A percentile compares a stretch with the other conserved stretches of the same genome.
phyloP scores from a whole-genome alignment of 2,888 invertebrate genomes.

The Carcina quercana region DNA sequence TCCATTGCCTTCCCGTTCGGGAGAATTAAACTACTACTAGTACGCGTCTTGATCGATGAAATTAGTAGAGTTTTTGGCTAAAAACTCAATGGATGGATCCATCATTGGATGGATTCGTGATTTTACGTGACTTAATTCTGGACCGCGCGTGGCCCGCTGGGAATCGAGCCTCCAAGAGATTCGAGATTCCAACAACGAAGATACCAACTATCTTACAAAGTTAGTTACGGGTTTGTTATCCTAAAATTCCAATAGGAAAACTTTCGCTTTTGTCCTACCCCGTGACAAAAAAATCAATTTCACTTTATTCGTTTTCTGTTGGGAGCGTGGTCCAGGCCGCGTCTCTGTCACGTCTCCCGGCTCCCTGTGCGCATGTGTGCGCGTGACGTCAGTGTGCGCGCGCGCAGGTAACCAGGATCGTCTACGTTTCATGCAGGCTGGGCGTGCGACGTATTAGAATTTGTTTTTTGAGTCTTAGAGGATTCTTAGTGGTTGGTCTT shows the following conservation, averaged over 20 bases:
- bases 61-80: too few species aligned
- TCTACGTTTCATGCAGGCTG: conserved; percentile 50
- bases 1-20: too few species aligned
- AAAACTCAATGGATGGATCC: too few species aligned
- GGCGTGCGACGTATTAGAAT: conserved; percentile 42
- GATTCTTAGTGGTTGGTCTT: conserved; percentile 50
- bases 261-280: conserved; percentile 13
- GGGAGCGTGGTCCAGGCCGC: conserved; percentile 40
- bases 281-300: conserved; percentile 32
- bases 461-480: conserved; percentile 48
- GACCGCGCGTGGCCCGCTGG: too few species aligned
- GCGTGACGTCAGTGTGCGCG: conserved; percentile 29
- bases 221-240: background rate
- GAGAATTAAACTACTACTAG: too few species aligned
- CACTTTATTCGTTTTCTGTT: conserved; percentile 37
- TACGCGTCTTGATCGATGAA: too few species aligned
- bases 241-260: conserved; percentile 11
- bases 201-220: too few species aligned
- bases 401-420: conserved; percentile 68
- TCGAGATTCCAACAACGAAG: too few species aligned
- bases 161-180: too few species aligned
- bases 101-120: too few species aligned
- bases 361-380: conserved; percentile 18
- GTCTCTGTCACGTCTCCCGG: conserved; percentile 56
- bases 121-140: too few species aligned